These are phyloP conservation scores for Homarus americanus DNA, from an alignment of 1,140 invertebrate genomes.

Conservation along the genomic window DNA sequence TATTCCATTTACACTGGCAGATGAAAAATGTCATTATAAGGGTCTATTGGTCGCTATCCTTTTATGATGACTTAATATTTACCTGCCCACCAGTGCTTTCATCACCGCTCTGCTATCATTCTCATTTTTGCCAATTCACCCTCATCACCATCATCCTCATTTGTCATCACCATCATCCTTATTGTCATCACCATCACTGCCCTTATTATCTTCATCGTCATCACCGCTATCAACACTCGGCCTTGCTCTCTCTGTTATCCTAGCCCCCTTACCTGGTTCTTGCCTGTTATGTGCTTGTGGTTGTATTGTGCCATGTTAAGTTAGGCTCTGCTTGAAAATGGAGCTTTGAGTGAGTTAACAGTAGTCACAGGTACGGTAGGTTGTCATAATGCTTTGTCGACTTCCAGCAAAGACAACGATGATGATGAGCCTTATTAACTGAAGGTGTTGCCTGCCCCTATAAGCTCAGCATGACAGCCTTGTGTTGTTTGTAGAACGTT, in stretches of 20 bases:
- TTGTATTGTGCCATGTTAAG: constrained; percentile 46
- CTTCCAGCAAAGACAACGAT: not conserved
- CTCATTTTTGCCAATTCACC: not conserved
- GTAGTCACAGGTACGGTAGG: not conserved
- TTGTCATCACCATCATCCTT: not conserved
- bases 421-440: not conserved
- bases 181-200: not conserved
- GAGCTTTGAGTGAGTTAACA: not conserved
- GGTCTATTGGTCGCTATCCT: too few species aligned
- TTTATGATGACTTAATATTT: too few species aligned
- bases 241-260: not conserved
- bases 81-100: not conserved
- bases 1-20: too few species aligned
- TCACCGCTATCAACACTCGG: not conserved
- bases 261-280: not conserved
- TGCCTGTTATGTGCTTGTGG: constrained; percentile 49
- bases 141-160: not conserved
- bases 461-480: constrained; percentile 10
- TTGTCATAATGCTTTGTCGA: not conserved
- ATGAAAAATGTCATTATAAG: too few species aligned
- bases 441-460: not conserved
- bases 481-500: not conserved
- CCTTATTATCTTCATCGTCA: not conserved
- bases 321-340: constrained; percentile 43
- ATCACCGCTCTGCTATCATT: not conserved